These are phyloP conservation scores for Propithecus perrieri DNA, from an alignment of 2,797 vertebrate species.

Conservation along the genomic window DNA sequence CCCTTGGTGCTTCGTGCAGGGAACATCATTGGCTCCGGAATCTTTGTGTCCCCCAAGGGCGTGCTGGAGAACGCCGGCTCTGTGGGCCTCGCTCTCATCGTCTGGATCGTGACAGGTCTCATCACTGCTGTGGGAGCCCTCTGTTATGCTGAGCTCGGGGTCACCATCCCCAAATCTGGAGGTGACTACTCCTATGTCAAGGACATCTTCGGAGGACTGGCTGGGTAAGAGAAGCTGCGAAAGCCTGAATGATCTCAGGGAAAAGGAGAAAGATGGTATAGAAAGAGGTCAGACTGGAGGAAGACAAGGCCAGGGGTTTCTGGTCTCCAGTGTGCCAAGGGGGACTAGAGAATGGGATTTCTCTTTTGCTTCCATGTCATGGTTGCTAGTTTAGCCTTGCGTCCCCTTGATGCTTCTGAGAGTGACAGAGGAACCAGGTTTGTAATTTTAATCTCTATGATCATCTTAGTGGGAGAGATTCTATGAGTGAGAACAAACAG, in stretches of 20 bases:
- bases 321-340: background rate
- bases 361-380: background rate
- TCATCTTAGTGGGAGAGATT: background rate
- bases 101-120: slow-evolving; percentile 94
- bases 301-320: background rate
- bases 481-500: background rate
- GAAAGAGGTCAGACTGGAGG: background rate
- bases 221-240: slow-evolving; percentile 88
- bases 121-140: slow-evolving; percentile 95
- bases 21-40: slow-evolving; percentile 96
- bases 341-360: background rate
- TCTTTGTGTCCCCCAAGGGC: slow-evolving; percentile 96
- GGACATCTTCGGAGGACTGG: slow-evolving; percentile 95
- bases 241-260: background rate
- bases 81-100: slow-evolving; percentile 92
- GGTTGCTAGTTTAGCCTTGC: background rate
- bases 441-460: background rate
- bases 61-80: slow-evolving; percentile 95
- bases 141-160: slow-evolving; percentile 95
- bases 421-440: background rate
- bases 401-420: background rate
- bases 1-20: slow-evolving; percentile 82
- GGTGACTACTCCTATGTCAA: slow-evolving; percentile 97
- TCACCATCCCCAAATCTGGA: slow-evolving; percentile 96
- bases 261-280: background rate